Base-by-base conservation (phyloP, 1,140 invertebrate genomes). In the Tachypleus tridentatus region DNA sequence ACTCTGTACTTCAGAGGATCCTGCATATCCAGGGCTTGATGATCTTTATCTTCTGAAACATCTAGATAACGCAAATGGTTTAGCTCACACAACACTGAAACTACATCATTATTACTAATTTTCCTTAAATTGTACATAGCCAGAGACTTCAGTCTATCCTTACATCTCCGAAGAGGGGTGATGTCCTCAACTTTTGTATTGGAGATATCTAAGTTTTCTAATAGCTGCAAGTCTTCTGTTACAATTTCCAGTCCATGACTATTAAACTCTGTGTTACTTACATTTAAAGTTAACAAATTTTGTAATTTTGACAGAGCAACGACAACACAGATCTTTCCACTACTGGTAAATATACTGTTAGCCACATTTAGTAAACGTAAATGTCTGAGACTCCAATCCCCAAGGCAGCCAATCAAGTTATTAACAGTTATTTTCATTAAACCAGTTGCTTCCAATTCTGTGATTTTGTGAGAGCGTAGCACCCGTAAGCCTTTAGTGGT, bases 181-280 rank as follows among this genome's bases (percentile, higher is more conserved):
- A 89, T 82, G 75, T 87, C 84, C 69, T 82, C 81, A 29, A 89
- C 82, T 67, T 78, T 75, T 49, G 86, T 88, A 64, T 80, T 80
- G 51, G 87, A 88, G 68, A 89, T 86, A 72, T 89, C 85, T 52
- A 89, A 73, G 71, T 76, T 82, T 73, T 87, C 84, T 59, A 89
- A 75, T 64, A 79, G 74, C 48, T 81, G 84, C 61, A 89, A 78
- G 78, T 88, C 84, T 72, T 86, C 82, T 64, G 84, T 82, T 64
- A 88, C 80, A 66, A 87, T 84, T 70, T 84, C 81, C 63, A 89
- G 77, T 6, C 82, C 83, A 70, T 84, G 82, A 65, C 81, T 81
- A 74, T 86, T 86, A 68, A 89, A 83, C 73, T 88, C 84, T 53
- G 86, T 88, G 68, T 83, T 79, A 65, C 85, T 84, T 3, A 88